Conservation (phyloP, 1,140 invertebrate species). For the Drosophila sucinea region DNA sequence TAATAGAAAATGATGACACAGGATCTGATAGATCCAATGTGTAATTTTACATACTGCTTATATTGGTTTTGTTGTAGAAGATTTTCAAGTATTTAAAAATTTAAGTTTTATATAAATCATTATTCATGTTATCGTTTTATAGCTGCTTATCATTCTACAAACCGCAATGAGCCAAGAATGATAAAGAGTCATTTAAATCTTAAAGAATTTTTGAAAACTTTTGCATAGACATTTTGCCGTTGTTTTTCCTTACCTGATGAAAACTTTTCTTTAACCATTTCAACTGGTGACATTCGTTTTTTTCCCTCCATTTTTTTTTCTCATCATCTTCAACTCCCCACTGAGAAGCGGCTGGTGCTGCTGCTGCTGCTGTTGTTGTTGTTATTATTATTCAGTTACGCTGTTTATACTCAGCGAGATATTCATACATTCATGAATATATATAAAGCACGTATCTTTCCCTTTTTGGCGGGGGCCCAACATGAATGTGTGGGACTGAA, state of each 20-base stretch:
- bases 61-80: too few relatives aligned
- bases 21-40: too few relatives aligned
- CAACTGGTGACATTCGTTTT: constrained; percentile 61
- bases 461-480: constrained; percentile 67
- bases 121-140: too few relatives aligned
- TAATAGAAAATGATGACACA: too few relatives aligned
- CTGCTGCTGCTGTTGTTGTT: constrained; percentile 28
- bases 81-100: too few relatives aligned
- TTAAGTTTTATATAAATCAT: too few relatives aligned
- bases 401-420: constrained; percentile 74
- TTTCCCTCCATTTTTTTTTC: constrained; percentile 31
- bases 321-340: constrained; percentile 10
- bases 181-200: constrained; percentile 31
- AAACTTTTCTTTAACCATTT: constrained; percentile 55
- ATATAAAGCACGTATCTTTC: constrained; percentile 72
- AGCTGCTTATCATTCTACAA: too few relatives aligned
- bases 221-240: constrained; percentile 7
- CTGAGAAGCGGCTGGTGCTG: constrained; percentile 18
- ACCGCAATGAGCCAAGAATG: not conserved
- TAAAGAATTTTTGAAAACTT: constrained; percentile 34
- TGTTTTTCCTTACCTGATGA: constrained; percentile 47
- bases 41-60: too few relatives aligned
- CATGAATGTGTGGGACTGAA: constrained; percentile 40
- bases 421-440: constrained; percentile 80
- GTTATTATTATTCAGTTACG: constrained; percentile 80